Evolutionary conservation across 2,888 invertebrate species (phyloP), one percentile per base, ranked within the genome.

Genomic region (Diabrotica balteata): DNA sequence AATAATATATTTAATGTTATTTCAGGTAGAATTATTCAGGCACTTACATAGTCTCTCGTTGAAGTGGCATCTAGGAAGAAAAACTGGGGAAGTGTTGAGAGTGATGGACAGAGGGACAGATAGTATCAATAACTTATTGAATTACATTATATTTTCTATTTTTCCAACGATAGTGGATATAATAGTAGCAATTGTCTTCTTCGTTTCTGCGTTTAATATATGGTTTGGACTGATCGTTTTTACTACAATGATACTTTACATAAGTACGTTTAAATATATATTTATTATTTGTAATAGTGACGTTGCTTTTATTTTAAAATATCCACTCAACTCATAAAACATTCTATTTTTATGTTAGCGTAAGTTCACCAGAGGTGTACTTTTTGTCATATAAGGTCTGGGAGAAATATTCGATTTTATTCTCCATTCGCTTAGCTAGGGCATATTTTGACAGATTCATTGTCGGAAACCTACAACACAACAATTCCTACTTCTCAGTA

Each of bases 61-160:
- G 59, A 89, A 94, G 42, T 99, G 98, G 98, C 98, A 99, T 84
- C 85, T 98, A 47, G 89, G 92, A 2, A 86, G 98, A 9, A 98
- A 98, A 86, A 98, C 98, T 0, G 98, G 98, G 2, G 98, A 99
- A 86, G 97, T 99, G 0, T 86, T 98, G 2, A 87, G 97, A 47
- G 92, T 98, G 0, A 97, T 99, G 94, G 98, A 99, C 85, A 88
- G 98, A 70, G 98, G 98, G 73, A 98, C 98, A 0, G 96, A 95
- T 77, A 97, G 97, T 63, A 96, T 98, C 76, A 97, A 97, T 85
- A 96, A 93, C 83, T 87, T 99, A 8, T 88, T 98, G 1, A 96
- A 93, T 78, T 96, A 93, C 80, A 93, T 98, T 58, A 85, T 98
- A 52, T 98, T 98, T 85, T 95, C 95, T 54, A 98, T 99, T 74